Percentiles rank a stretch among this genome's conserved stretches.
Evolutionary conservation across 1,140 invertebrate species (phyloP).

Genomic region (Diachasma alloeum): DNA sequence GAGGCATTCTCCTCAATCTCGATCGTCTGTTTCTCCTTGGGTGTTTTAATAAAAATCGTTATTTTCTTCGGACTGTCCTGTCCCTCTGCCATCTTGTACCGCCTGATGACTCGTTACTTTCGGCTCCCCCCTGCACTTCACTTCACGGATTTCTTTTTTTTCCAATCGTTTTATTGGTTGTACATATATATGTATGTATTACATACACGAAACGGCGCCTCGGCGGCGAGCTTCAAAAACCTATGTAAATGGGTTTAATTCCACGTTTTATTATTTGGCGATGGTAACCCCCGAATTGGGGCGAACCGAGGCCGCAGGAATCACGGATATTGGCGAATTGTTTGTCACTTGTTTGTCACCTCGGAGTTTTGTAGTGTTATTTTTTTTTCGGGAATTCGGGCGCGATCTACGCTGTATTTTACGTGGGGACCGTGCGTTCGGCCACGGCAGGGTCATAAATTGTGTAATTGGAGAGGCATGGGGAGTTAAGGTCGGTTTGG

Average conservation of each 20-base stretch:
- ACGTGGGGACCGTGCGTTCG: not conserved
- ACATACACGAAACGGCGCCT: not conserved
- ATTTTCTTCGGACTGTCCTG: conserved; percentile 70
- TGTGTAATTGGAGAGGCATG: not conserved
- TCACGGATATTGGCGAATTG: no score
- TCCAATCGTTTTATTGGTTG: not conserved
- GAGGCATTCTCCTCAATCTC: conserved; percentile 86
- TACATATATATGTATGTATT: not conserved
- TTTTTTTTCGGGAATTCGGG: not conserved
- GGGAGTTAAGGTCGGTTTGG: not conserved
- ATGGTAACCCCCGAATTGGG: not conserved
- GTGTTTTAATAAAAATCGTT: conserved; percentile 93
- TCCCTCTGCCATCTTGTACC: conserved; percentile 64
- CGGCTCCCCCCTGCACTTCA: conserved; percentile 1
- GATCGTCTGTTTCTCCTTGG: conserved; percentile 90
- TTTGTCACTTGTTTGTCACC: no score
- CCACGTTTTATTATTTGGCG: not conserved
- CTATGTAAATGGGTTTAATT: not conserved
- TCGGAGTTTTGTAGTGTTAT: no score
- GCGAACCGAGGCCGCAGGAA: not conserved
- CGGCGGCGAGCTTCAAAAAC: conserved; percentile 3
- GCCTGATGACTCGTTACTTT: conserved; percentile 64
- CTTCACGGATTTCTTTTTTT: not conserved
- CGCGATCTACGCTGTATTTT: not conserved
- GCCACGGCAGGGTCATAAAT: not conserved